phyloP scores from a whole-genome alignment of 2,797 vertebrate genomes.

The Salmo trutta region DNA sequence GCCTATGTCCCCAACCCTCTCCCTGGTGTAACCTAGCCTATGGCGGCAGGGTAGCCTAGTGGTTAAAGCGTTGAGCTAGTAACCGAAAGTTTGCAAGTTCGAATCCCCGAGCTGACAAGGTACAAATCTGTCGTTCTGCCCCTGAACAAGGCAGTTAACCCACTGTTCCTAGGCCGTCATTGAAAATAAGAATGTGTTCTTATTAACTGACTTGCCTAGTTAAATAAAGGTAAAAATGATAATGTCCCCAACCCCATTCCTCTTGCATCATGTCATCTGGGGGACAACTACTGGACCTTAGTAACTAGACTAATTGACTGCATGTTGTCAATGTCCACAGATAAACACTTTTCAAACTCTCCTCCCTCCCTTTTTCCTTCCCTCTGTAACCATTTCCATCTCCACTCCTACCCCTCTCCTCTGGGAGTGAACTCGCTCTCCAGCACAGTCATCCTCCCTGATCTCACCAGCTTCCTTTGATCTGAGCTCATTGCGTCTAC shows the following conservation, averaged over 20 bases:
- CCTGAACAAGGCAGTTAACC: no score
- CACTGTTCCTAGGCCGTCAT: no score
- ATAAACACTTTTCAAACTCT: not conserved
- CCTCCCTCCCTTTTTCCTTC: not conserved
- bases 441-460: conserved; percentile 15
- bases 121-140: no score
- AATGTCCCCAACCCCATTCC: not conserved
- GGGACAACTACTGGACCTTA: not conserved
- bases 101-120: no score
- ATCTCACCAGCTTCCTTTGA: conserved; percentile 27
- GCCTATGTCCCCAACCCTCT: no score
- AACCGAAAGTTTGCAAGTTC: no score
- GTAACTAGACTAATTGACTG: not conserved
- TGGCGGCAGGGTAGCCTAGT: no score
- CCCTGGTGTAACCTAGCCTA: no score
- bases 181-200: no score
- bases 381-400: not conserved
- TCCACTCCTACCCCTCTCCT: not conserved
- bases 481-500: conserved; percentile 5
- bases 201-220: no score
- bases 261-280: not conserved
- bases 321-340: not conserved
- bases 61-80: no score
- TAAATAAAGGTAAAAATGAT: no score
- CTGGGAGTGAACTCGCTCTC: conserved; percentile 5